Conservation (phyloP, 2,797 vertebrate species). For the Takifugu ocellatus region DNA sequence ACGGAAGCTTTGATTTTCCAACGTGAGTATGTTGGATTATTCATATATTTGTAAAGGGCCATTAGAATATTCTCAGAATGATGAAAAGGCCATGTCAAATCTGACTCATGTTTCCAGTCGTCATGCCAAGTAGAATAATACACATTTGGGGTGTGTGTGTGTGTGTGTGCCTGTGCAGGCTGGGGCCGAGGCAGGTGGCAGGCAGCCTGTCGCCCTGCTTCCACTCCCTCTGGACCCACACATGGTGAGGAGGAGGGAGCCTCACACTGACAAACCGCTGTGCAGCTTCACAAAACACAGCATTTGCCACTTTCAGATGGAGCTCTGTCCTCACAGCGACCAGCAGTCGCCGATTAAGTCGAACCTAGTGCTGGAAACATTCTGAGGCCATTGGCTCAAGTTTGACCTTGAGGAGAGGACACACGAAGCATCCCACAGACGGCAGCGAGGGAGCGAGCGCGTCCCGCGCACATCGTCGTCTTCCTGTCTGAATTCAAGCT, state of each 20-base stretch:
- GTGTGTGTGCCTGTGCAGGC: not conserved
- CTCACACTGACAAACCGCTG: constrained; percentile 26
- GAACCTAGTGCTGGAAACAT: no score
- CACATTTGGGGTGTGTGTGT: not conserved
- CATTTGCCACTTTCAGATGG: no score
- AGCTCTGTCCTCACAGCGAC: no score
- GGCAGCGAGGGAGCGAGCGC: constrained; percentile 33
- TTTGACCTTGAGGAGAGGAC: not conserved
- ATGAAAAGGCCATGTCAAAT: no score
- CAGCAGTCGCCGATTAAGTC: no score
- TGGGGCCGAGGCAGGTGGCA: constrained; percentile 41
- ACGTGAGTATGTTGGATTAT: no score
- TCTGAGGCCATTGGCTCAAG: not conserved
- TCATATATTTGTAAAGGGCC: no score
- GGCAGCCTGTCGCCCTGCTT: constrained; percentile 39
- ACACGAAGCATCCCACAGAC: constrained; percentile 22
- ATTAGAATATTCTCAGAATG: not conserved
- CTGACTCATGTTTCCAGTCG: no score
- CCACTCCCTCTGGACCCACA: constrained; percentile 40
- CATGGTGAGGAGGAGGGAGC: constrained; percentile 8
- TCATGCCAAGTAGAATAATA: no score
- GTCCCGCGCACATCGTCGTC: constrained; percentile 38
- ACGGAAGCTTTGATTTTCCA: no score
- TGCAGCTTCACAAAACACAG: no score
- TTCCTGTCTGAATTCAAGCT: not conserved